Conservation (phyloP, 2,797 vertebrate species). For the Fistularia tabacaria region DNA sequence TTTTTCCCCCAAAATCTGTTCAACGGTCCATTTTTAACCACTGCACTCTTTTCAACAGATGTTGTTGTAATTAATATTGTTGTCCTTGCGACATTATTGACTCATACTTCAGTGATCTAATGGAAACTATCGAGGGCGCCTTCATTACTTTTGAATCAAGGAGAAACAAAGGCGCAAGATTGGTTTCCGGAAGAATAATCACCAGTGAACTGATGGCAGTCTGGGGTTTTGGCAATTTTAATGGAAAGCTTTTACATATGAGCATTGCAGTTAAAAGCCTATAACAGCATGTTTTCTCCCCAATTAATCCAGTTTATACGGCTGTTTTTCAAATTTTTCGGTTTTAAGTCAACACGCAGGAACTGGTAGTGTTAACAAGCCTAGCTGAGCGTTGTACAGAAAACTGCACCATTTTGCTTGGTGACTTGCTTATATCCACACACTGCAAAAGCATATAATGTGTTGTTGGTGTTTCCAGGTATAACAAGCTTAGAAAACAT, state of each 20-base stretch:
- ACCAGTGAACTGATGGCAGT: conserved; percentile 38
- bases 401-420: conserved; percentile 29
- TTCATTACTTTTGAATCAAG: conserved; percentile 21
- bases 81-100: conserved; percentile 28
- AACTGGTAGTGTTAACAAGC: conserved; percentile 43
- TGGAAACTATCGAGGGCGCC: conserved; percentile 14
- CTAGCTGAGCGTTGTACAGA: conserved; percentile 14
- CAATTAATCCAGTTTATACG: conserved; percentile 61
- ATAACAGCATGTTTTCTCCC: conserved; percentile 46
- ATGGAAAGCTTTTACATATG: conserved; percentile 51
- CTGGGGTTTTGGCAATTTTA: conserved; percentile 39
- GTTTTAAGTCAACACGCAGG: conserved; percentile 37
- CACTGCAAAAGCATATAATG: conserved; percentile 9
- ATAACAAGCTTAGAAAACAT: conserved; percentile 25
- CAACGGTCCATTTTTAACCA: conserved; percentile 15
- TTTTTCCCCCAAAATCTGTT: background rate
- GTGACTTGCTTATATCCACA: conserved; percentile 28
- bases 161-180: conserved; percentile 38
- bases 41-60: conserved; percentile 33
- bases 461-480: conserved; percentile 12
- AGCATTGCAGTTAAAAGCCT: conserved; percentile 52
- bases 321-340: conserved; percentile 43
- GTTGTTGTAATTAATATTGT: conserved; percentile 38
- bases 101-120: conserved; percentile 23
- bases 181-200: conserved; percentile 44